phyloP scores from a whole-genome alignment of 2,113 vertebrate species.

The Oreochromis aureus region DNA sequence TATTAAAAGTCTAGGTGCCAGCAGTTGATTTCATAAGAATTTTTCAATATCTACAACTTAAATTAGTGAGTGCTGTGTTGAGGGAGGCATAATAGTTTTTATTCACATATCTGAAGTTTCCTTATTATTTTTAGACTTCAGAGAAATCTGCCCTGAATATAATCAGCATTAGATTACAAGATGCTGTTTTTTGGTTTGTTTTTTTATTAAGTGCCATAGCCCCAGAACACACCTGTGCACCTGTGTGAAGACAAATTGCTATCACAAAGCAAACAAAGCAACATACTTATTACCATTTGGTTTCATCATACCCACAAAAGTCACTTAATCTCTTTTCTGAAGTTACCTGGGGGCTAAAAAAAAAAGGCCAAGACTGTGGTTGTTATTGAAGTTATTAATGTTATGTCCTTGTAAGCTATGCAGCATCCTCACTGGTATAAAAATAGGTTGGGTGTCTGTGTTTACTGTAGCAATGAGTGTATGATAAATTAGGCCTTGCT shows the following conservation, averaged over 20 bases:
- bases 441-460: neutral
- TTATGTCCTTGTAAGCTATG: neutral
- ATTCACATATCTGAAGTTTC: neutral
- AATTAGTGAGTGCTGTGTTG: neutral
- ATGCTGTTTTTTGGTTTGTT: neutral
- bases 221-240: neutral
- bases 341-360: neutral
- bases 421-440: neutral
- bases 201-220: neutral
- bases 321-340: neutral
- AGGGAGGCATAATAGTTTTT: neutral
- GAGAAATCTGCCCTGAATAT: neutral
- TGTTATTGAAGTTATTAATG: neutral
- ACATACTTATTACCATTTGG: neutral
- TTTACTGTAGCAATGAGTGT: neutral
- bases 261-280: neutral
- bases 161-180: neutral
- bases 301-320: neutral
- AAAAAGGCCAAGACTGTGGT: neutral
- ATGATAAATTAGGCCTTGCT: neutral
- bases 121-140: neutral
- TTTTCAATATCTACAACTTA: neutral
- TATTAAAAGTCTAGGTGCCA: neutral
- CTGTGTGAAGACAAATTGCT: neutral
- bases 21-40: neutral